Conservation (phyloP, 2,113 vertebrate species). For the Notothenia rossii region DNA sequence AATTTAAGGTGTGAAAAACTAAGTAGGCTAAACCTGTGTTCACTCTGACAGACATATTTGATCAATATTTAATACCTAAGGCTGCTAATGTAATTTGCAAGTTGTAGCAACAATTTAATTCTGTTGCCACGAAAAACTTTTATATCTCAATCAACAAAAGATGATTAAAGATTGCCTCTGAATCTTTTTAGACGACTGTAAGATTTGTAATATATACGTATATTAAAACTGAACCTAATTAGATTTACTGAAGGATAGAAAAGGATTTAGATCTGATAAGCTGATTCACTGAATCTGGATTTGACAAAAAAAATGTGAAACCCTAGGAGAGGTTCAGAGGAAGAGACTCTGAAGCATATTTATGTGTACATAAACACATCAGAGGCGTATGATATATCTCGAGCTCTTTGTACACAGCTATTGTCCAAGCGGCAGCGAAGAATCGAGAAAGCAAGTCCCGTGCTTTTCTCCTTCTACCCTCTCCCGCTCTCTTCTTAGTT, state of each 20-base stretch:
- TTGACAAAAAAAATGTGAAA: not conserved
- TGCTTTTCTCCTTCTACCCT: slow-evolving; percentile 22
- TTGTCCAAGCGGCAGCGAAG: slow-evolving; percentile 27
- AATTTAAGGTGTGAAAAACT: not conserved
- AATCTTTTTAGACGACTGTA: not conserved
- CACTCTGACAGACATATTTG: not conserved
- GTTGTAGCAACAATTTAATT: not conserved
- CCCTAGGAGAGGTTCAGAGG: no score
- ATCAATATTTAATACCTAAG: not conserved
- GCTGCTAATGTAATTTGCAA: slow-evolving; percentile 8
- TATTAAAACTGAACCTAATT: not conserved
- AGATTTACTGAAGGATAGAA: not conserved
- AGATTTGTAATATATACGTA: not conserved
- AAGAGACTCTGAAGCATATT: not conserved
- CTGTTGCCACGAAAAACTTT: not conserved
- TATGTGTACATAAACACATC: slow-evolving; percentile 15
- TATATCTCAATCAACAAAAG: not conserved
- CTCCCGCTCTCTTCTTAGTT: slow-evolving; percentile 30
- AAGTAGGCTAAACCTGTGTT: not conserved
- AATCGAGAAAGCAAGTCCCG: slow-evolving; percentile 51
- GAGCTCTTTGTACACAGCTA: slow-evolving; percentile 38
- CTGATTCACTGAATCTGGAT: not conserved
- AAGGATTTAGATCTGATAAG: not conserved
- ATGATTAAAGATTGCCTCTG: not conserved
- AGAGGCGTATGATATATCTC: slow-evolving; percentile 1